These are phyloP conservation scores for Tenthredo scrophulariae DNA, from an alignment of 2,888 invertebrate species.

Conservation along the genomic window DNA sequence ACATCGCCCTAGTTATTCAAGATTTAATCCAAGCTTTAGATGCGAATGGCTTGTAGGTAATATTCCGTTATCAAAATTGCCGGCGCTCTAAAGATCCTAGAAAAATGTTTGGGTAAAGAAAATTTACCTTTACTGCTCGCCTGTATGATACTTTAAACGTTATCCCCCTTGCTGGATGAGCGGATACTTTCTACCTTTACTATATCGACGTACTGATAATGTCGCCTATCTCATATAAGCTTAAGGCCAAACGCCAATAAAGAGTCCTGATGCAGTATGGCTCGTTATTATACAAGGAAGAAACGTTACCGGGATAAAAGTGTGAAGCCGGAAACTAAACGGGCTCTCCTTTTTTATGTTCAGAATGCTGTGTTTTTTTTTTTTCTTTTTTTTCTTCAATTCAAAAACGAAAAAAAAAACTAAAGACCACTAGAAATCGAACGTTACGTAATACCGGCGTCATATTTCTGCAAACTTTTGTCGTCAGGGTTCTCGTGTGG, in stretches of 20 bases:
- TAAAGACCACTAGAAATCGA: neutral
- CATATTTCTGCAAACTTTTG: neutral
- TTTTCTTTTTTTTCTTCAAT: neutral
- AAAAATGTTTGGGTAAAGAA: neutral
- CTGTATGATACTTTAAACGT: neutral
- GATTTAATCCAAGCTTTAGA: conserved; percentile 28
- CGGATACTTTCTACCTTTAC: conserved; percentile 19
- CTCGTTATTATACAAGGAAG: neutral
- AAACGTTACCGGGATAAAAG: neutral
- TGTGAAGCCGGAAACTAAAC: neutral
- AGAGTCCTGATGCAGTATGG: neutral
- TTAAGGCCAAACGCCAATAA: conserved; percentile 4
- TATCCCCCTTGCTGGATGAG: conserved; percentile 2
- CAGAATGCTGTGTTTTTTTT: neutral
- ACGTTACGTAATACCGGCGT: neutral
- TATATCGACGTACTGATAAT: conserved; percentile 17
- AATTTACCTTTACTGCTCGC: neutral
- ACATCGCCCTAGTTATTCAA: neutral
- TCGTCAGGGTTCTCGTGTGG: neutral
- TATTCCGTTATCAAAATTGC: conserved; percentile 28
- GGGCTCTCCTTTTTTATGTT: neutral
- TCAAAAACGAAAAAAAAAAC: too few relatives aligned
- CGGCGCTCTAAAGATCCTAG: neutral
- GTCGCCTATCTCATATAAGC: conserved; percentile 10
- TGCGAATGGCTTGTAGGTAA: conserved; percentile 17